Evolutionary conservation across 2,113 vertebrate species (phyloP).

Genomic region (Semicossyphus pulcher): DNA sequence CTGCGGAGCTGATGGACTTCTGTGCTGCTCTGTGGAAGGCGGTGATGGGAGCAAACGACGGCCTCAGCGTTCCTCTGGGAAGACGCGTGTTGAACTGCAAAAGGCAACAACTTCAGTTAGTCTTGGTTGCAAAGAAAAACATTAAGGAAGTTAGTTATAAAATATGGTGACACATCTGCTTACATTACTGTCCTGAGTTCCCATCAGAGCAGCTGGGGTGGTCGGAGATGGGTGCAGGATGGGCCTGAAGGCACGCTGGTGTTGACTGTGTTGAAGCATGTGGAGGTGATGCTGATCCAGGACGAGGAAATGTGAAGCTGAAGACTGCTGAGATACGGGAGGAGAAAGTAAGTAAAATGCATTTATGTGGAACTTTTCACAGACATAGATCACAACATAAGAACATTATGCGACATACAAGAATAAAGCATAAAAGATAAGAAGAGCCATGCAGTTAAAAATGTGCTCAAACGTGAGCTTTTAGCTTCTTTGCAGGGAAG

Average conservation of each 20-base stretch:
- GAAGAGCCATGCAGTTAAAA: too few relatives aligned
- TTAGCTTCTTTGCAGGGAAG: neutral
- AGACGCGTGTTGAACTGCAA: conserved; percentile 87
- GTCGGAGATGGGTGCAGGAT: conserved; percentile 70
- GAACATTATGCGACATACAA: too few relatives aligned
- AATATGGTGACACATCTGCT: conserved; percentile 15
- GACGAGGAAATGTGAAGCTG: neutral
- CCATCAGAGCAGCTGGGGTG: conserved; percentile 62
- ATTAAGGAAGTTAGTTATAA: neutral
- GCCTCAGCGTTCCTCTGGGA: conserved; percentile 84
- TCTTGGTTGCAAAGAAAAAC: neutral
- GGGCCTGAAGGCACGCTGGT: conserved; percentile 86
- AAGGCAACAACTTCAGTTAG: neutral
- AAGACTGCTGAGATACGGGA: neutral
- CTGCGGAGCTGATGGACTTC: conserved; percentile 89
- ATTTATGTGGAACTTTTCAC: too few relatives aligned
- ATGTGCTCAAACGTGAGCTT: too few relatives aligned
- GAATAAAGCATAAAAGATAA: too few relatives aligned
- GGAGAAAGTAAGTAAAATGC: neutral
- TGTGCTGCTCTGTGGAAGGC: conserved; percentile 83
- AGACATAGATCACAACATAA: too few relatives aligned
- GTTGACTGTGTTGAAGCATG: conserved; percentile 85
- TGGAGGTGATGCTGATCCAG: conserved; percentile 55
- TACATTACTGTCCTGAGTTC: conserved; percentile 57
- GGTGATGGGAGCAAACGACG: conserved; percentile 86